A percentile compares a stretch with the other conserved stretches of the same genome.
Conservation (phyloP, 2,113 vertebrate genomes). For the Brevimyrus niger region DNA sequence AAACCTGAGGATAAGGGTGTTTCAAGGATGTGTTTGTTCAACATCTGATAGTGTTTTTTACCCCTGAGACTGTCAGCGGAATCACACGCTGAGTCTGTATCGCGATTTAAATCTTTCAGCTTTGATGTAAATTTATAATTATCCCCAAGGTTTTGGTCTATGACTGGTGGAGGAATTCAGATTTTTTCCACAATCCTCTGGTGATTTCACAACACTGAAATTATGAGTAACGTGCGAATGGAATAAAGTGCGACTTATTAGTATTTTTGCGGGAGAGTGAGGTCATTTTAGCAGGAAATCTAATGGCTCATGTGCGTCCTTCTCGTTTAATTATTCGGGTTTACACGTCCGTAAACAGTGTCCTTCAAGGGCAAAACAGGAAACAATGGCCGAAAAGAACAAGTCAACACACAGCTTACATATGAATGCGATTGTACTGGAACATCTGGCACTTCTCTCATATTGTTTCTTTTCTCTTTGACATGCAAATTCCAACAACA, state of each 20-base stretch:
- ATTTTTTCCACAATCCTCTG: neutral
- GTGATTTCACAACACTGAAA: neutral
- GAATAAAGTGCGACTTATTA: neutral
- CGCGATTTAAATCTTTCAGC: neutral
- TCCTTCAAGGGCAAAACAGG: conserved; percentile 14
- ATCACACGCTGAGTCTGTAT: neutral
- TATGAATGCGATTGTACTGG: conserved; percentile 27
- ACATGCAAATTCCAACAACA: conserved; percentile 28
- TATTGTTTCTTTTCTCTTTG: conserved; percentile 42
- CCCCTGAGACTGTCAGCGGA: neutral
- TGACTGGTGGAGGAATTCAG: neutral
- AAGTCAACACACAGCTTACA: conserved; percentile 11
- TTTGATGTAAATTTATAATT: neutral
- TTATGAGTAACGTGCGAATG: neutral
- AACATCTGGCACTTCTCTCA: conserved; percentile 57
- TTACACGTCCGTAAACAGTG: conserved; percentile 17
- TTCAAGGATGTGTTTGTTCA: neutral
- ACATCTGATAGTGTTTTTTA: neutral
- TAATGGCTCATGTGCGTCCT: neutral
- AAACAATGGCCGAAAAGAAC: conserved; percentile 9
- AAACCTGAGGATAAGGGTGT: neutral
- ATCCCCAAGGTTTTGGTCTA: neutral
- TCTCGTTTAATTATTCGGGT: conserved; percentile 19
- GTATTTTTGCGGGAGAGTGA: neutral
- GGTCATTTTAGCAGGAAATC: conserved; percentile 3